These are phyloP conservation scores for Colossoma macropomum DNA, from an alignment of 2,113 vertebrate species.

Conservation along the genomic window DNA sequence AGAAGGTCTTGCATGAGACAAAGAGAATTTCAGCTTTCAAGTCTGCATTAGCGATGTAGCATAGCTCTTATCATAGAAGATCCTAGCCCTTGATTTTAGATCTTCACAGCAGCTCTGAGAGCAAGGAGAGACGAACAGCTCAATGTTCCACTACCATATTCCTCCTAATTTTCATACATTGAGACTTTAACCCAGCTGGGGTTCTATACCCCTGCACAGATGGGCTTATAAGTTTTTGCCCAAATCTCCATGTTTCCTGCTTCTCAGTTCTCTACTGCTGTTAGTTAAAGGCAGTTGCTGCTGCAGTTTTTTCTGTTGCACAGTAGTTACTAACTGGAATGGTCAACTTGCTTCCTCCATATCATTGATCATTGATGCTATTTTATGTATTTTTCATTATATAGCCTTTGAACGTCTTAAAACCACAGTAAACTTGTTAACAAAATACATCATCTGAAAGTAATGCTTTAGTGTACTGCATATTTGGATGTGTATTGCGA, in stretches of 20 bases:
- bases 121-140: background rate
- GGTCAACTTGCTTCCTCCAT: too few relatives aligned
- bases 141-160: background rate
- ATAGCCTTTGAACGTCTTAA: too few relatives aligned
- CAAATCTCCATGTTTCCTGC: background rate
- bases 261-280: too few relatives aligned
- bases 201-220: background rate
- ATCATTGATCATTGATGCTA: too few relatives aligned
- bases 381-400: too few relatives aligned
- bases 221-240: background rate
- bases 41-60: conserved; percentile 3
- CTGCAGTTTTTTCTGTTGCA: too few relatives aligned
- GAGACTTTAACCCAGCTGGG: background rate
- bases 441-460: too few relatives aligned
- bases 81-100: background rate
- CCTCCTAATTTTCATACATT: conserved; percentile 1
- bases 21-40: background rate
- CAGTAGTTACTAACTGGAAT: too few relatives aligned
- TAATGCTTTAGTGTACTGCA: too few relatives aligned
- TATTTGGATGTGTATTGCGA: too few relatives aligned
- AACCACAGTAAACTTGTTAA: too few relatives aligned
- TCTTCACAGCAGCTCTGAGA: background rate
- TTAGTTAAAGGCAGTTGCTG: too few relatives aligned
- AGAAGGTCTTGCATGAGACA: background rate
- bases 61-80: background rate